Evolutionary conservation across 2,888 invertebrate species (phyloP).

Genomic region (Campopleginae sp.): DNA sequence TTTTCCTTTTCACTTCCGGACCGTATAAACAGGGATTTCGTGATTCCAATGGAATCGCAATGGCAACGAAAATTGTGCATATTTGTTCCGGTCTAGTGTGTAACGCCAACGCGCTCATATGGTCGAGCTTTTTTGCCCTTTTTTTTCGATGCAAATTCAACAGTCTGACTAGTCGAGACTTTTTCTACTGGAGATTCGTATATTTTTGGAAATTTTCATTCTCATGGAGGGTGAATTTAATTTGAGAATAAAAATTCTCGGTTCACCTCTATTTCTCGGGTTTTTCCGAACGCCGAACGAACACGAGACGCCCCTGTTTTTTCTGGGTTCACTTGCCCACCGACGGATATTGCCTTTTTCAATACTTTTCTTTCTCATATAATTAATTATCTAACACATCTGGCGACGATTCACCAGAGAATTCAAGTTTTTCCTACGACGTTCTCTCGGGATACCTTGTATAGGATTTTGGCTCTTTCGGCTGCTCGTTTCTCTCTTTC

Average conservation of each 20-base stretch:
- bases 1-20: neutral
- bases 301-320: neutral
- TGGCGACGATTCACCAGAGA: conserved; percentile 55
- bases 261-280: neutral
- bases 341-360: conserved; percentile 7
- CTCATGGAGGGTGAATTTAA: conserved; percentile 1
- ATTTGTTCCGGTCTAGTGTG: conserved; percentile 11
- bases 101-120: neutral
- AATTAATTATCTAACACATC: conserved; percentile 62
- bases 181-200: conserved; percentile 24
- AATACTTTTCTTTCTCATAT: conserved; percentile 32
- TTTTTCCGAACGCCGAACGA: neutral
- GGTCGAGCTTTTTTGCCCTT: neutral
- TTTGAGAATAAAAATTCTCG: neutral
- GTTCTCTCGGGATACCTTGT: conserved; percentile 25
- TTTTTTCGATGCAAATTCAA: conserved; percentile 9
- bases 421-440: conserved; percentile 43
- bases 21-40: conserved; percentile 7
- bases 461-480: conserved; percentile 34
- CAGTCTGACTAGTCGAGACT: conserved; percentile 14
- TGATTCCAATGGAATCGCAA: conserved; percentile 14
- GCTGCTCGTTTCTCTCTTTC: conserved; percentile 27
- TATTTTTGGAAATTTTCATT: neutral
- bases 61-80: conserved; percentile 10
- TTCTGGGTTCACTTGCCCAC: neutral